Conservation (phyloP, 2,888 invertebrate species). For the Phortica okadai region DNA sequence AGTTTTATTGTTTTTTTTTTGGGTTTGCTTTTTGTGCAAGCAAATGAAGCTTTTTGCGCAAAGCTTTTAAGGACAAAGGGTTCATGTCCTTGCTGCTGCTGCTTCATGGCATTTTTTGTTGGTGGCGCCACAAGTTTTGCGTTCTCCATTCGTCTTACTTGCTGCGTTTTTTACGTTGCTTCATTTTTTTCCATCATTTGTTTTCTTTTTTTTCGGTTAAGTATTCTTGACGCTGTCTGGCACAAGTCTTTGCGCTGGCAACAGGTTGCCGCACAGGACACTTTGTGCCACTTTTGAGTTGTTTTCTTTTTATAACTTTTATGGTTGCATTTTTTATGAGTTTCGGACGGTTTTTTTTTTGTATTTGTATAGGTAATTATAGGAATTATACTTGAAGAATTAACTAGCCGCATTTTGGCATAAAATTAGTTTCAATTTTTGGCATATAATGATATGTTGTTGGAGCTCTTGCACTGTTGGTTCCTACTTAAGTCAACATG, state of each 20-base stretch:
- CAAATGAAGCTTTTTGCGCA: conserved; percentile 15
- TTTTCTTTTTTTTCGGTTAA: not conserved
- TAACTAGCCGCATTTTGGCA: no score
- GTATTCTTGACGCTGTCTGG: no score
- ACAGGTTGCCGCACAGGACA: not conserved
- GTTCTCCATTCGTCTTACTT: not conserved
- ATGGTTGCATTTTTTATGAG: not conserved
- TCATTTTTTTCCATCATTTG: not conserved
- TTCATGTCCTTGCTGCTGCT: conserved; percentile 54
- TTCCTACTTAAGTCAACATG: no score
- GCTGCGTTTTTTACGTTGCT: not conserved
- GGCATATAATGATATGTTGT: no score
- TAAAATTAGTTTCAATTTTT: no score
- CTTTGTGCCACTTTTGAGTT: not conserved
- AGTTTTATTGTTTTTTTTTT: conserved; percentile 39
- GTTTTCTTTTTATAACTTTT: not conserved
- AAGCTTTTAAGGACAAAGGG: conserved; percentile 43
- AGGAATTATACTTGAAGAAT: no score
- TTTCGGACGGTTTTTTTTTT: not conserved
- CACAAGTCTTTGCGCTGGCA: not conserved
- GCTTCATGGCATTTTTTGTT: conserved; percentile 10
- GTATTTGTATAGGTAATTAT: no score
- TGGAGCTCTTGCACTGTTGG: no score
- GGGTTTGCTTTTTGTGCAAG: not conserved
- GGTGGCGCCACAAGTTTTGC: conserved; percentile 22